phyloP scores from a whole-genome alignment of 2,113 vertebrate genomes.

The Alosa alosa region DNA sequence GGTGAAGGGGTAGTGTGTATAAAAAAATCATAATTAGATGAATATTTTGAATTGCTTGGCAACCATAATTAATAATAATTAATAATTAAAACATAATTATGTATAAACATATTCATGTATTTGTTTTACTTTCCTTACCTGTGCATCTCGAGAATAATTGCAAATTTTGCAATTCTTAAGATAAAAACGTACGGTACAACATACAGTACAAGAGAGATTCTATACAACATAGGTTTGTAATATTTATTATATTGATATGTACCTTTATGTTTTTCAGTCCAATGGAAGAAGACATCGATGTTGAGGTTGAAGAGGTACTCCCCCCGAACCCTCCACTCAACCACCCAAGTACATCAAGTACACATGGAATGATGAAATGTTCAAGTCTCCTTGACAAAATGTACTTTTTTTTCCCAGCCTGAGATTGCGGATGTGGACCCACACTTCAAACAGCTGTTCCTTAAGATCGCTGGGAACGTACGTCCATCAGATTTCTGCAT shows the following conservation, averaged over 20 bases:
- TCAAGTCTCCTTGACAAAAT: not conserved
- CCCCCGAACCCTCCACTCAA: not conserved
- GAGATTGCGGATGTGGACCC: slow-evolving; percentile 56
- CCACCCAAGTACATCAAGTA: not conserved
- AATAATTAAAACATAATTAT: too few relatives aligned
- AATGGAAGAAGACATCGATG: slow-evolving; percentile 55
- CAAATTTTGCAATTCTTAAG: too few relatives aligned
- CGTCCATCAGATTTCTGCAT: slow-evolving; percentile 38
- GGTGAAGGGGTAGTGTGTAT: not conserved
- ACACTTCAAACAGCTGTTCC: slow-evolving; percentile 72
- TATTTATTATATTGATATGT: too few relatives aligned
- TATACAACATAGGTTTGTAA: too few relatives aligned
- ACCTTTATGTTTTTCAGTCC: slow-evolving; percentile 41
- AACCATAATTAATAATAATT: too few relatives aligned
- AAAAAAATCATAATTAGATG: too few relatives aligned
- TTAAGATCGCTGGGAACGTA: slow-evolving; percentile 75
- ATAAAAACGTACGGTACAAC: too few relatives aligned
- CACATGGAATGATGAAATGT: not conserved
- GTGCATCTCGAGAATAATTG: too few relatives aligned
- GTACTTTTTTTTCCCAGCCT: slow-evolving; percentile 56
- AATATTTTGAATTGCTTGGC: too few relatives aligned
- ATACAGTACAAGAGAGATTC: too few relatives aligned
- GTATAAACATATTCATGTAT: too few relatives aligned
- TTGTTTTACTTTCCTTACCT: too few relatives aligned
- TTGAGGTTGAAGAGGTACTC: slow-evolving; percentile 51